These are phyloP conservation scores for Lottia gigantea DNA, from an alignment of 2,888 invertebrate species.

Conservation along the genomic window DNA sequence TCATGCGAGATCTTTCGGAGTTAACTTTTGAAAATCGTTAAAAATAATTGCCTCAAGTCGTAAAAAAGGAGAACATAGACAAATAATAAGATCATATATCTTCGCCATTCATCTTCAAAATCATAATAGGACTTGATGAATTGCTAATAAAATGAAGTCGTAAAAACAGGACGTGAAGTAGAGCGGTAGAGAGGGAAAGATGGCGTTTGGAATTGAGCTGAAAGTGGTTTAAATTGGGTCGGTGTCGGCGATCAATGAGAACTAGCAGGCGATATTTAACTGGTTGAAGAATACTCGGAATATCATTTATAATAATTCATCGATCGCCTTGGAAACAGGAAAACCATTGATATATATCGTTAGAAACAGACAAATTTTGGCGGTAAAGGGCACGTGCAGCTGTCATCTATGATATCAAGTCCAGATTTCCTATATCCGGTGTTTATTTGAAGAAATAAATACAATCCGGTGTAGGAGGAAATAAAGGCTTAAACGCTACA, in stretches of 20 bases:
- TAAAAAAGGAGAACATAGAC: neutral
- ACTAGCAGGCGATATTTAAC: neutral
- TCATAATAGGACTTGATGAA: too few relatives aligned
- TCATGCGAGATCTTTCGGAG: too few relatives aligned
- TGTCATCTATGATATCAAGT: constrained; percentile 2
- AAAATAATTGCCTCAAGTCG: too few relatives aligned
- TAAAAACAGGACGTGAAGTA: too few relatives aligned
- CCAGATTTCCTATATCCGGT: constrained; percentile 3
- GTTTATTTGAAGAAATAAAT: neutral
- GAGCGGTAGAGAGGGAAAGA: neutral
- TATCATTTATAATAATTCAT: constrained; percentile 8
- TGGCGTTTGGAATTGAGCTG: neutral
- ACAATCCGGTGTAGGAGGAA: too few relatives aligned
- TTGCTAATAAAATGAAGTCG: too few relatives aligned
- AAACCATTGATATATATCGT: neutral
- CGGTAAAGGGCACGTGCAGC: constrained; percentile 6
- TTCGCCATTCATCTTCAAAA: neutral
- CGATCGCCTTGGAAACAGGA: neutral
- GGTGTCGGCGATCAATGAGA: neutral
- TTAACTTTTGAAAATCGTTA: too few relatives aligned
- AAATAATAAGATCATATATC: neutral
- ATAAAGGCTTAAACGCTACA: too few relatives aligned
- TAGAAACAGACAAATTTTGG: constrained; percentile 1
- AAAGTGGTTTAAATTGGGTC: constrained; percentile 1
- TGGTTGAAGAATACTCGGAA: neutral